Conservation (phyloP, 2,113 vertebrate species). For the Clarias gariepinus region DNA sequence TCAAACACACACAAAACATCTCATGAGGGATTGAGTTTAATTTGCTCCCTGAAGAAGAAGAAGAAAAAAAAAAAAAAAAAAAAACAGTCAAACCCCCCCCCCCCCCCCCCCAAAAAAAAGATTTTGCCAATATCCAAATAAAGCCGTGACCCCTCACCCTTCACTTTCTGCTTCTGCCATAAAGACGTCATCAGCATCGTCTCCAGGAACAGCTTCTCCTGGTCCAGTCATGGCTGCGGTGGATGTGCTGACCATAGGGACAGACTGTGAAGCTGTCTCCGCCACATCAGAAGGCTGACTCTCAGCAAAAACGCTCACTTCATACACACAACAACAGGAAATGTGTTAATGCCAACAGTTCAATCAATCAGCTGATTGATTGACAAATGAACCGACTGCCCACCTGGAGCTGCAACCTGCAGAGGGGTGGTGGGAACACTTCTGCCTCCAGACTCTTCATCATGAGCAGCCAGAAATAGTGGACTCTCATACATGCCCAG, state of each 20-base stretch:
- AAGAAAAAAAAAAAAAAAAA: no score
- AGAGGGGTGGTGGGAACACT: conserved; percentile 96
- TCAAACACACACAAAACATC: neutral
- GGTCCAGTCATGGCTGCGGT: conserved; percentile 77
- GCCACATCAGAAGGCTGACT: conserved; percentile 81
- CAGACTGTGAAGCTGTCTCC: conserved; percentile 92
- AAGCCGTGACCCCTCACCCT: conserved; percentile 71
- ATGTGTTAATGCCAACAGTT: neutral
- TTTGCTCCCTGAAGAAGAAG: neutral
- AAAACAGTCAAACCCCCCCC: no score
- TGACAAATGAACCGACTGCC: neutral
- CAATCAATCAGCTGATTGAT: neutral
- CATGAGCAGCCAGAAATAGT: conserved; percentile 89
- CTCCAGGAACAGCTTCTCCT: conserved; percentile 77
- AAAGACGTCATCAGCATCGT: conserved; percentile 95
- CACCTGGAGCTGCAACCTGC: conserved; percentile 93
- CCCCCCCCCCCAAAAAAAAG: no score
- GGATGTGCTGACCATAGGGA: conserved; percentile 95
- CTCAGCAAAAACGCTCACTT: conserved; percentile 94
- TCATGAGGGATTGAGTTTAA: neutral
- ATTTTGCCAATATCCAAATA: neutral
- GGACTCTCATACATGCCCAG: conserved; percentile 98
- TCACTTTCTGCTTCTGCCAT: conserved; percentile 88
- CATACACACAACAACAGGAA: neutral
- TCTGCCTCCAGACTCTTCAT: conserved; percentile 94